Base-by-base conservation (phyloP, 2,113 vertebrate genomes). In the Guaruba guarouba region DNA sequence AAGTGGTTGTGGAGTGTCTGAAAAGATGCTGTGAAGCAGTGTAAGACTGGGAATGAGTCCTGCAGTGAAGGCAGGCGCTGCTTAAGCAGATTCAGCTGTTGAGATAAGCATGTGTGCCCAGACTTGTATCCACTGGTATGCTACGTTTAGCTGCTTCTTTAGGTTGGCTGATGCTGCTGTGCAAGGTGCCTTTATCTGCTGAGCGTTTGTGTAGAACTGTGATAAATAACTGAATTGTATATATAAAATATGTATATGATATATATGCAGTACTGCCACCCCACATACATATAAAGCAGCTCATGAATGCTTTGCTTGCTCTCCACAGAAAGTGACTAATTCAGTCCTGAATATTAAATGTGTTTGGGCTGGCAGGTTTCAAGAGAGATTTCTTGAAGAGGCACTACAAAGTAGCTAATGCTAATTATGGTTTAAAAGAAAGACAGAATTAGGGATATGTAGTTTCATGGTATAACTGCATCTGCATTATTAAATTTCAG, bases 371-470 rank as follows among this genome's bases (percentile, higher is more conserved):
- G 59, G 33, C 17, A 74, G 37, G 46, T 83, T 92, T 77, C 20
- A 46, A 27, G 41, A 57, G 9, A 61, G 13, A 22, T 81, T 69
- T 51, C 20, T 92, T 84, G 59, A 77, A 61, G 28, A 71, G 35
- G 44, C 5, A 17, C 43, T 71, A 18, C 35, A 25, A 57, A 57
- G 25, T 39, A 94, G 14, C 37, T 71, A 17, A 29, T 31, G 19
- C 44, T 82, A 88, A 79, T 78, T 78, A 61, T 16, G n/a, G 33
- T 80, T 91, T 91, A 71, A 77, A 95, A 92, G 43, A 69, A 84
- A 90, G 24, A 61, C 16, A 44, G 61, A 52, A 77, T 80, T 67
- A 17, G 29, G 33, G 51, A 27, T 51, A 10, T 13, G 12, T 86
- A 39, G 70, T 78, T 95, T 80, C 19, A 25, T 92, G 20, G 48